These are phyloP conservation scores for Orestias chungarensis DNA, from an alignment of 2,797 vertebrate genomes.

Conservation along the genomic window DNA sequence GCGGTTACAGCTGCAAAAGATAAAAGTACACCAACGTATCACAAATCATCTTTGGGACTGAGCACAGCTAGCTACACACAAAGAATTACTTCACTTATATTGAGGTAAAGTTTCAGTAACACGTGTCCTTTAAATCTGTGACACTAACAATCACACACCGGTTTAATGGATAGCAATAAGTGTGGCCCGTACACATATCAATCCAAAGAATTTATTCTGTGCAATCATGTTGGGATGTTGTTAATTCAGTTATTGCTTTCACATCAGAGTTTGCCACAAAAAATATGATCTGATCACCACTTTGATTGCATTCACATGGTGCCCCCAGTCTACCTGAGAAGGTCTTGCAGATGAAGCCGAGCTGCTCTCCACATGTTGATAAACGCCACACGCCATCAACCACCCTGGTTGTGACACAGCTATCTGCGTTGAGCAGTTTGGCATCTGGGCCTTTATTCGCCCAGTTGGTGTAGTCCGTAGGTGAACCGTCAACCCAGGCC, in stretches of 20 bases:
- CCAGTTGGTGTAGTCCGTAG: constrained; percentile 88
- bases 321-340: constrained; percentile 76
- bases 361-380: constrained; percentile 79
- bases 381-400: constrained; percentile 85
- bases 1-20: constrained; percentile 63
- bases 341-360: constrained; percentile 90
- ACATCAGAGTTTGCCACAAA: background rate
- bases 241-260: too few relatives aligned
- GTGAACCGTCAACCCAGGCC: constrained; percentile 86
- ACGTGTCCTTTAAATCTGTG: constrained; percentile 3
- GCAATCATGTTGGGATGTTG: too few relatives aligned
- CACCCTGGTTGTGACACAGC: constrained; percentile 82
- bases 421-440: constrained; percentile 71
- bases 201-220: background rate
- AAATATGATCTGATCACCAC: background rate
- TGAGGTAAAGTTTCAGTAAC: background rate
- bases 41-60: background rate
- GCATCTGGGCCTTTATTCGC: constrained; percentile 79
- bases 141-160: background rate
- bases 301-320: background rate
- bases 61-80: constrained; percentile 6
- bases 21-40: constrained; percentile 7
- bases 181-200: background rate
- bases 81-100: background rate
- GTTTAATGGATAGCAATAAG: background rate